These are phyloP conservation scores for Delphinus delphis DNA, from an alignment of 2,113 vertebrate species.

Conservation along the genomic window DNA sequence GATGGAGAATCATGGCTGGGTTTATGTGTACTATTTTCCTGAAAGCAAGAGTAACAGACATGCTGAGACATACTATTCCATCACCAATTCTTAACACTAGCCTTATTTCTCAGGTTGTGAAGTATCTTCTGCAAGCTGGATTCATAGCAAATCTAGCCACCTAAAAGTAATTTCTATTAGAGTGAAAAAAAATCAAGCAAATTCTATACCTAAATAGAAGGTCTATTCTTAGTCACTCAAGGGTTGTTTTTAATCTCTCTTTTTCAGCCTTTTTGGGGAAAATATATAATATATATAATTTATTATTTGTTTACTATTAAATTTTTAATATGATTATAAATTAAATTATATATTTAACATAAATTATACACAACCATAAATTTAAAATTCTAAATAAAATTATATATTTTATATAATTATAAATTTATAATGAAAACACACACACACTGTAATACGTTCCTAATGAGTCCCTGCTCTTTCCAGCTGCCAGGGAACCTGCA, in stretches of 20 bases:
- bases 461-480: not conserved
- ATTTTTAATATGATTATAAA: not conserved
- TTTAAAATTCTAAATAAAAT: not conserved
- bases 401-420: not conserved
- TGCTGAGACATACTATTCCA: not conserved
- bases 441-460: not conserved
- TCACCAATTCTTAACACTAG: not conserved
- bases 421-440: not conserved
- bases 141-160: constrained; percentile 13
- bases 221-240: not conserved
- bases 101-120: not conserved
- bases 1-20: not conserved
- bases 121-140: not conserved
- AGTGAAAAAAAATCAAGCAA: not conserved
- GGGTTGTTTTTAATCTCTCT: not conserved
- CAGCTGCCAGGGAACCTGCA: not conserved
- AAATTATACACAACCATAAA: not conserved
- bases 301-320: not conserved
- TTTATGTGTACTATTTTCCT: not conserved
- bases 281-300: not conserved
- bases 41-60: not conserved
- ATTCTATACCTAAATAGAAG: not conserved
- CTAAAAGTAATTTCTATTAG: constrained; percentile 25
- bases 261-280: not conserved
- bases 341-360: not conserved